Conservation (phyloP, 2,797 vertebrate genomes). For the Acrossocheilus wenchowensis region DNA sequence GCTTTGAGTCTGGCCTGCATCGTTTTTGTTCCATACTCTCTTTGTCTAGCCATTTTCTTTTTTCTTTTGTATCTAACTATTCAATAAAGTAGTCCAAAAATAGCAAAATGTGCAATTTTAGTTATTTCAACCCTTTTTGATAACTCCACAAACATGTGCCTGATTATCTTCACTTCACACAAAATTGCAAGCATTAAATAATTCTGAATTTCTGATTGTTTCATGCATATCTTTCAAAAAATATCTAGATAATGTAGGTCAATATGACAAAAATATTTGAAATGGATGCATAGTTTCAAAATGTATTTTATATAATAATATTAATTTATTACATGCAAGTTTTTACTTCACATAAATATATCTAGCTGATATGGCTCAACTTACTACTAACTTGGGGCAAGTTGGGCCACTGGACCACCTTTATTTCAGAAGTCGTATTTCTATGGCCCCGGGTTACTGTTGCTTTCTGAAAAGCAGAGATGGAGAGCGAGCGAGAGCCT, state of each 20-base stretch:
- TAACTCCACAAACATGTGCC: background rate
- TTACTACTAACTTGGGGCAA: background rate
- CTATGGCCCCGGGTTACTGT: background rate
- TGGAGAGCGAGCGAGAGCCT: slow-evolving; percentile 10
- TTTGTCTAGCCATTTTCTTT: background rate
- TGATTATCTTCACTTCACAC: background rate
- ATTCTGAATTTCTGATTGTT: background rate
- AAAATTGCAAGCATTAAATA: background rate
- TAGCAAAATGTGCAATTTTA: background rate
- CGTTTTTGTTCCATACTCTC: background rate
- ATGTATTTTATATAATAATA: background rate
- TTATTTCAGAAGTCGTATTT: background rate
- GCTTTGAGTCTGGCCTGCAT: background rate
- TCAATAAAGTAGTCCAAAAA: background rate
- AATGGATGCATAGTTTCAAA: background rate
- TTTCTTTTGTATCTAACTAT: background rate
- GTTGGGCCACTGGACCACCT: background rate
- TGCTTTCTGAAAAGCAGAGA: slow-evolving; percentile 19
- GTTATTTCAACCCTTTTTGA: background rate
- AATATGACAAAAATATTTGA: background rate
- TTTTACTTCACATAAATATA: background rate
- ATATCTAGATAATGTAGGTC: background rate
- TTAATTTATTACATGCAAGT: background rate
- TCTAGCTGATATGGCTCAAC: background rate
- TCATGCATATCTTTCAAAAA: background rate